Base-by-base conservation (phyloP, 2,888 invertebrate species). In the Trissolcus brochymenae region DNA sequence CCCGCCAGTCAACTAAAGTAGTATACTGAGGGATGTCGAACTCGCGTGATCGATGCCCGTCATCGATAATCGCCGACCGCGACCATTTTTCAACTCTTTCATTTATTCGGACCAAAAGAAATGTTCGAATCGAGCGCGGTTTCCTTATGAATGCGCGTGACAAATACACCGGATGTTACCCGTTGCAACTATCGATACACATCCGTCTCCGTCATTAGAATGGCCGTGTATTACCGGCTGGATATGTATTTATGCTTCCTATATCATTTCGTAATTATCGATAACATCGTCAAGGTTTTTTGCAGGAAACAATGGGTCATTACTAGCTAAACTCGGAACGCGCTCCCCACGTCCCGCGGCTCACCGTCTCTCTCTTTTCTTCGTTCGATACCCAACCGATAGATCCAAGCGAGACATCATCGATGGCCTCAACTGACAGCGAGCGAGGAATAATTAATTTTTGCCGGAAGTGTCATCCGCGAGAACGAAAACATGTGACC, bases 211-310 rank as follows among this genome's bases (percentile, higher is more conserved):
- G 80, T 82, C 82, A 82, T 84, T 81, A 77, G 80, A 82, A 82
- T 81, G 81, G 82, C 82, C 82, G 81, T 83, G 84, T 83, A 84
- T 83, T 85, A 84, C 76, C 76, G 78, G 83, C 82, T 83, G 82
- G 84, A 86, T 86, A 86, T 85, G 84, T 87, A 87, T 87, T 88
- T 87, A 86, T 85, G 86, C 85, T 87, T 87, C 85, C 87, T 86
- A 85, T 88, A 88, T 89, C 88, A 88, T 88, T 89, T 87, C 84
- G 87, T 87, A 88, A 89, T 88, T 89, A 88, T 88, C 88, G 87
- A 88, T 88, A 88, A 87, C 86, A 89, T 87, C 88, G 87, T 86
- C 88, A 86, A 88, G 88, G 88, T 81, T 87, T 87, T 87, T 87
- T 84, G 85, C 85, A 83, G 86, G 85, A 88, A 88, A 88, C 88